These are phyloP conservation scores for Enteromius treurensis DNA, from an alignment of 2,797 vertebrate species.

Conservation along the genomic window DNA sequence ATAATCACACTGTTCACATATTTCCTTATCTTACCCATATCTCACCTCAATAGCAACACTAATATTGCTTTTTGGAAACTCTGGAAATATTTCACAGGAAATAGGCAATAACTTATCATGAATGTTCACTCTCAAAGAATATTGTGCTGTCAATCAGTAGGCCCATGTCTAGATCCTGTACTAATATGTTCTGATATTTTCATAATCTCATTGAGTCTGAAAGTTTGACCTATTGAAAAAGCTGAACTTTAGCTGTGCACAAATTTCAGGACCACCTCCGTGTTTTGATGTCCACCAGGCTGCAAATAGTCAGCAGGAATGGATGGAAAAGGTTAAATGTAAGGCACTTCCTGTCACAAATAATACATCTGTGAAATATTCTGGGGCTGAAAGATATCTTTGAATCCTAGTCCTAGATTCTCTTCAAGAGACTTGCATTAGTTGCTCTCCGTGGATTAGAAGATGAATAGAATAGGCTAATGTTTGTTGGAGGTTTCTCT, in stretches of 20 bases:
- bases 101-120: neutral
- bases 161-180: neutral
- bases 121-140: neutral
- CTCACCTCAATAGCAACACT: no score
- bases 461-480: slow-evolving; percentile 23
- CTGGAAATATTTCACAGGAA: neutral
- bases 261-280: slow-evolving; percentile 18
- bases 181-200: slow-evolving; percentile 17
- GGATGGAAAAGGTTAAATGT: neutral
- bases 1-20: no score
- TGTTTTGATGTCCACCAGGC: slow-evolving; percentile 3
- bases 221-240: neutral
- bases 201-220: slow-evolving; percentile 11
- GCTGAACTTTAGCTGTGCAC: neutral
- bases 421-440: slow-evolving; percentile 31
- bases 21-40: no score
- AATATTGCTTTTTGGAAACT: neutral
- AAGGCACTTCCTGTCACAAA: neutral
- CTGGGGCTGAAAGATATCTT: neutral
- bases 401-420: slow-evolving; percentile 21
- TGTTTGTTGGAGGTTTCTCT: slow-evolving; percentile 39
- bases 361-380: neutral
- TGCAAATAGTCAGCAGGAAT: slow-evolving; percentile 14
- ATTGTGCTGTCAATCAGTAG: neutral
- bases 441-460: neutral